Evolutionary conservation across 2,113 vertebrate genomes (phyloP).

Genomic region (Narcine bancroftii): DNA sequence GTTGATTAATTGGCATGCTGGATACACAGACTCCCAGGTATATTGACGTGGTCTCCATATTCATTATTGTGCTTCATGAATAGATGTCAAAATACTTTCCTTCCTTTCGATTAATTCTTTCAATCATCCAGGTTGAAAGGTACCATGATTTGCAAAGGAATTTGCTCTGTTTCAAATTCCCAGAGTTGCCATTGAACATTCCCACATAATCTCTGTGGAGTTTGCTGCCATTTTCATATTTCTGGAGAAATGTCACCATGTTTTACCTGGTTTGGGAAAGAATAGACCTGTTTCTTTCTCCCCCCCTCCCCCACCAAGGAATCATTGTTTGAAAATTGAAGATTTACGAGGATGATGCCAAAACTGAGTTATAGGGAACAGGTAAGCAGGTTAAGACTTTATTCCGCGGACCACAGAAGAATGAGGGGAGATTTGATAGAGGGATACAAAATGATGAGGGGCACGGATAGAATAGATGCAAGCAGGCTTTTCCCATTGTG

Average conservation of each 20-base stretch:
- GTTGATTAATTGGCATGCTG: background rate
- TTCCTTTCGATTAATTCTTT: background rate
- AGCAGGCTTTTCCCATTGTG: no score
- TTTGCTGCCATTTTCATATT: background rate
- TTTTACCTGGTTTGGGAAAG: background rate
- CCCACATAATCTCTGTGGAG: background rate
- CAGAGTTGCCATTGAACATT: background rate
- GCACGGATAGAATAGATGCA: no score
- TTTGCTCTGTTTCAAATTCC: background rate
- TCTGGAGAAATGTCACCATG: background rate
- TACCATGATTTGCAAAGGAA: background rate
- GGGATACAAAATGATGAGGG: no score
- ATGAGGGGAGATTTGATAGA: no score
- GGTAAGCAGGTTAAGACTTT: no score
- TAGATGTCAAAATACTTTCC: background rate
- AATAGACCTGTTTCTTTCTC: no score
- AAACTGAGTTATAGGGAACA: no score
- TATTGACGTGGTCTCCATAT: background rate
- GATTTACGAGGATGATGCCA: no score
- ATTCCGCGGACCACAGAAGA: no score
- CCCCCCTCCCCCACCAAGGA: no score
- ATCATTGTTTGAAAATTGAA: no score
- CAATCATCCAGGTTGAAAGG: background rate
- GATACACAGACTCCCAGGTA: background rate
- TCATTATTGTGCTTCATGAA: background rate